A percentile compares a stretch with the other conserved stretches of the same genome.
Conservation (phyloP, 2,797 vertebrate species). For the Mareca penelope region DNA sequence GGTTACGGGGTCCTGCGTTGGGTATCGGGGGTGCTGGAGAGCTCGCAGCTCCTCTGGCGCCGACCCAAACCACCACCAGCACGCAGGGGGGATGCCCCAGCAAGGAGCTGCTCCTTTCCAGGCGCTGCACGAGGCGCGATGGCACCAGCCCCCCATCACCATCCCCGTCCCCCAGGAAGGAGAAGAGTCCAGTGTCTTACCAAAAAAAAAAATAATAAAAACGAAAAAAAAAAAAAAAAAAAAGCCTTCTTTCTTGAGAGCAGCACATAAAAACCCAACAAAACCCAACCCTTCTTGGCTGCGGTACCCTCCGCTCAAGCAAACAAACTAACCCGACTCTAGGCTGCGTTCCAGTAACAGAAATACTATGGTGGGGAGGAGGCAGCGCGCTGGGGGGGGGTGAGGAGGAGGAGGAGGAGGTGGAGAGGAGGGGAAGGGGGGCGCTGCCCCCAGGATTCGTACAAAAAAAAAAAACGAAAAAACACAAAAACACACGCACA, state of each 20-base stretch:
- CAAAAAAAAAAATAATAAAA: background rate
- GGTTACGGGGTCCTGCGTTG: too few relatives aligned
- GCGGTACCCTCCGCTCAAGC: slow-evolving; percentile 85
- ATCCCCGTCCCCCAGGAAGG: background rate
- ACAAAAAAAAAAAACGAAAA: slow-evolving; percentile 75
- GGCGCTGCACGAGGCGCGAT: background rate
- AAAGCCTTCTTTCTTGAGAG: slow-evolving; percentile 95
- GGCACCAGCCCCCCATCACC: background rate
- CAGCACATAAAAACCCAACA: slow-evolving; percentile 83
- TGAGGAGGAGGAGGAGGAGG: slow-evolving; percentile 21
- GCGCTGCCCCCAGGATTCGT: slow-evolving; percentile 72
- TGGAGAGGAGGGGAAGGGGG: slow-evolving; percentile 56
- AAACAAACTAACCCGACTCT: slow-evolving; percentile 74
- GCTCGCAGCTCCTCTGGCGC: background rate
- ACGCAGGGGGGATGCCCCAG: background rate
- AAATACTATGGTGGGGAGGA: slow-evolving; percentile 71
- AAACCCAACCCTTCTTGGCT: slow-evolving; percentile 79
- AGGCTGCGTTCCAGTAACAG: slow-evolving; percentile 74
- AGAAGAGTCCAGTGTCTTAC: background rate
- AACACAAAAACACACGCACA: background rate
- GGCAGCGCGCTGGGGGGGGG: slow-evolving; percentile 46
- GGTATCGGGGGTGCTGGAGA: background rate
- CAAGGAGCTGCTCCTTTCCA: background rate
- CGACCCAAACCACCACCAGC: background rate
- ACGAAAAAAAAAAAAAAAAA: slow-evolving; percentile 58